A percentile compares a stretch with the other conserved stretches of the same genome.
Conservation (phyloP, 2,113 vertebrate genomes). For the Anseranas semipalmata region DNA sequence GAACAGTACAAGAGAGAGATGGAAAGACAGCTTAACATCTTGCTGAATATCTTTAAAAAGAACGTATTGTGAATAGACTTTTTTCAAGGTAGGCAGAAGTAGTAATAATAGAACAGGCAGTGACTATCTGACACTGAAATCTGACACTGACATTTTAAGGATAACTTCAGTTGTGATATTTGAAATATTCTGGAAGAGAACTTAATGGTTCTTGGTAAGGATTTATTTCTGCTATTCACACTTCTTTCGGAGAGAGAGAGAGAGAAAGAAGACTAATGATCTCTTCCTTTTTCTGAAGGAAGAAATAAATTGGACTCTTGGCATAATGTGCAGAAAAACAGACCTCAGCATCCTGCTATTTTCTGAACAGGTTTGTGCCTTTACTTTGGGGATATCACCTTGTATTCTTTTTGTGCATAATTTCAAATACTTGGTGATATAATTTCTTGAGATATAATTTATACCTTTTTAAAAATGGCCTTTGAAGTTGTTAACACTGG, state of each 20-base stretch:
- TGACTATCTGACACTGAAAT: not conserved
- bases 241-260: not conserved
- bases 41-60: not conserved
- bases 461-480: not conserved
- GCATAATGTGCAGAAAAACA: not conserved
- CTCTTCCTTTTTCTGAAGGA: not conserved
- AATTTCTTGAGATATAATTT: not conserved
- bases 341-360: not conserved
- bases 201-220: not conserved
- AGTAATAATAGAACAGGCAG: not conserved
- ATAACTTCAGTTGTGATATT: not conserved
- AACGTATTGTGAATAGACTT: not conserved
- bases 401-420: not conserved
- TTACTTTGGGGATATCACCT: not conserved
- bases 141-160: not conserved
- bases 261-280: not conserved
- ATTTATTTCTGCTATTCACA: not conserved
- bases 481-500: not conserved
- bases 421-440: not conserved
- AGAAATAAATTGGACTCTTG: not conserved
- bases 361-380: not conserved
- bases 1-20: not conserved
- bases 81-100: not conserved
- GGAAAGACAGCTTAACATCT: not conserved
- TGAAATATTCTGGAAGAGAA: slow-evolving; percentile 8